Conservation (phyloP, 2,797 vertebrate genomes). For the Phoebastria nigripes region DNA sequence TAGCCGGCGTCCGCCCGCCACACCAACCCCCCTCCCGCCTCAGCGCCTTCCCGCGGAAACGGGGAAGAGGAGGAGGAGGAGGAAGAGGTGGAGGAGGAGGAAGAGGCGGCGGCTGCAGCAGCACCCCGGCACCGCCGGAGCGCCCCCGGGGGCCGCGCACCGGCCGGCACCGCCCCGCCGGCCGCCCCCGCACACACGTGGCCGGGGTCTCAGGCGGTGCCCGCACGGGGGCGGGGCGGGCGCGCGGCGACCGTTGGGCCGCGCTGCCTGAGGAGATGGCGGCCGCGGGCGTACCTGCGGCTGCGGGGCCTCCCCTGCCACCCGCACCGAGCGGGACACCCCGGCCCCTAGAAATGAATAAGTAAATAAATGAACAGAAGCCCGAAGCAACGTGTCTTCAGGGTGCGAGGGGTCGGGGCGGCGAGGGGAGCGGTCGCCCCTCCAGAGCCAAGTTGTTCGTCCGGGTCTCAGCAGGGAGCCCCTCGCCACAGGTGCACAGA, state of each 20-base stretch:
- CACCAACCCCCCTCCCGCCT: background rate
- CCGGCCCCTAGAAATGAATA: background rate
- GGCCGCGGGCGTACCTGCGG: background rate
- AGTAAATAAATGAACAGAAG: background rate
- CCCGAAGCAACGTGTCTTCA: too few species aligned
- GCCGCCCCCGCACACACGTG: background rate
- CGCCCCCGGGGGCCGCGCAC: background rate
- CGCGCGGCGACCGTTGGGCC: background rate
- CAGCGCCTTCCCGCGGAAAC: background rate
- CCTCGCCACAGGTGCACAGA: background rate
- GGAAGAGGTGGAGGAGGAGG: too few species aligned
- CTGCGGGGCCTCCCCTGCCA: fast-evolving
- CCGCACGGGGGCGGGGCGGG: background rate
- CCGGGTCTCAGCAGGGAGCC: fast-evolving
- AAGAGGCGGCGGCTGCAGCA: background rate
- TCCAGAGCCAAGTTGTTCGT: background rate
- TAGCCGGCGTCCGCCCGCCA: background rate
- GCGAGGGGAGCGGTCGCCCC: too few species aligned
- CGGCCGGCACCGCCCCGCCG: background rate
- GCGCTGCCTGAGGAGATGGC: background rate
- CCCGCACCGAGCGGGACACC: too few species aligned
- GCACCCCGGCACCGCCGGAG: background rate
- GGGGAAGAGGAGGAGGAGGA: too few species aligned
- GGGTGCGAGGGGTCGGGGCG: background rate
- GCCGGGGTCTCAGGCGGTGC: background rate